These are phyloP conservation scores for Bimastos eiseni DNA, from an alignment of 2,888 invertebrate genomes.

Conservation along the genomic window DNA sequence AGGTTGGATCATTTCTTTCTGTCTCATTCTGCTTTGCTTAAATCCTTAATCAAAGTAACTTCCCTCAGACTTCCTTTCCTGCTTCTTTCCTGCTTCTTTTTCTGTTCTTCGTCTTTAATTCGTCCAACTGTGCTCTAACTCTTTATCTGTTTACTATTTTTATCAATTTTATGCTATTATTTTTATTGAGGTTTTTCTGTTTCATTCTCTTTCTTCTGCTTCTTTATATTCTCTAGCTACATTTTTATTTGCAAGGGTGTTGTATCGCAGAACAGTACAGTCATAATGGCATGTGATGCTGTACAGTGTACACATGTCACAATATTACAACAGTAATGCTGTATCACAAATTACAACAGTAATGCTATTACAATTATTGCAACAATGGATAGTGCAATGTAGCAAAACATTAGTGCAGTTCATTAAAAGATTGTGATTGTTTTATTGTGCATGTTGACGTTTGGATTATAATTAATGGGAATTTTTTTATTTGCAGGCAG, in stretches of 20 bases:
- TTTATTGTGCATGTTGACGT: not conserved
- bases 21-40: too few relatives aligned
- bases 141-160: not conserved
- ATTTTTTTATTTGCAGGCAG: not conserved
- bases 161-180: not conserved
- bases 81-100: not conserved
- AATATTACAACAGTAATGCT: too few relatives aligned
- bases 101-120: not conserved
- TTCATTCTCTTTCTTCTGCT: not conserved
- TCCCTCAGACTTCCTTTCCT: too few relatives aligned
- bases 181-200: not conserved
- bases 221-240: not conserved
- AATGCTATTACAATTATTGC: not conserved
- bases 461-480: not conserved
- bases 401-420: not conserved
- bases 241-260: too few relatives aligned
- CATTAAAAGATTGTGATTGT: not conserved
- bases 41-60: too few relatives aligned
- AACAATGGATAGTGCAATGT: not conserved
- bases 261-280: too few relatives aligned
- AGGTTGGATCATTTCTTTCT: too few relatives aligned
- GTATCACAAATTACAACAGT: not conserved
- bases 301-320: too few relatives aligned
- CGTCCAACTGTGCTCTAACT: not conserved
- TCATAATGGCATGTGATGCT: too few relatives aligned